A percentile compares a stretch with the other conserved stretches of the same genome.
Evolutionary conservation across 1,140 invertebrate genomes (phyloP).

Genomic region (Lerema accius): DNA sequence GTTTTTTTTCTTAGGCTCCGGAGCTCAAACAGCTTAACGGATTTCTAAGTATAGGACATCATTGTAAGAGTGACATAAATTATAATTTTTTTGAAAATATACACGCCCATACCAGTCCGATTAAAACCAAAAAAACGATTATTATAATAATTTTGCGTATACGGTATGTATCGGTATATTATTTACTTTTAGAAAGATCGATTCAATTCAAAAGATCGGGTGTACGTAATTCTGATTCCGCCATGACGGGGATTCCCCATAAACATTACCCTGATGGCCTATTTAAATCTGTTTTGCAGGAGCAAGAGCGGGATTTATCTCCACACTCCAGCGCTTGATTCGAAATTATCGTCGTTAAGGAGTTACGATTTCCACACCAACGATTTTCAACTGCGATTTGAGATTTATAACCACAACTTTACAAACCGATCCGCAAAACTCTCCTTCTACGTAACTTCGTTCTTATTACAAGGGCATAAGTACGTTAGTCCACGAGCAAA

Average conservation of each 20-base stretch:
- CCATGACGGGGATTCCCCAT: slow-evolving; percentile 20
- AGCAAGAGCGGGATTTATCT: slow-evolving; percentile 48
- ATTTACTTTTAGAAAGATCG: too few species aligned
- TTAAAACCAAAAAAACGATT: too few species aligned
- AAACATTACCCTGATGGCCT: slow-evolving; percentile 41
- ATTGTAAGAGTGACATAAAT: too few species aligned
- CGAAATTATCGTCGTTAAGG: slow-evolving; percentile 54
- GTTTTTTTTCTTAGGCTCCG: too few species aligned
- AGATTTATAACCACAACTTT: slow-evolving; percentile 47
- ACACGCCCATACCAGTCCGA: too few species aligned
- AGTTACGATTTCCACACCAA: slow-evolving; percentile 50
- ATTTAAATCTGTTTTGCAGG: slow-evolving; percentile 54
- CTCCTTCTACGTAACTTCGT: neutral
- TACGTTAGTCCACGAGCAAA: neutral
- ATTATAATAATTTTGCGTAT: too few species aligned
- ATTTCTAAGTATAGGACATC: too few species aligned
- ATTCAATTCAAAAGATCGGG: too few species aligned
- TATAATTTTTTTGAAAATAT: too few species aligned
- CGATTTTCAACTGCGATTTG: slow-evolving; percentile 51
- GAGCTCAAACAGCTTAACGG: too few species aligned
- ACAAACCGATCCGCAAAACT: neutral
- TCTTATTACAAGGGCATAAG: neutral
- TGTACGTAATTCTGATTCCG: too few species aligned
- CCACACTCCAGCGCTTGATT: slow-evolving; percentile 52
- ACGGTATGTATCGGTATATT: too few species aligned